These are phyloP conservation scores for Tetramorium alpestre DNA, from an alignment of 1,140 invertebrate genomes.

Conservation along the genomic window DNA sequence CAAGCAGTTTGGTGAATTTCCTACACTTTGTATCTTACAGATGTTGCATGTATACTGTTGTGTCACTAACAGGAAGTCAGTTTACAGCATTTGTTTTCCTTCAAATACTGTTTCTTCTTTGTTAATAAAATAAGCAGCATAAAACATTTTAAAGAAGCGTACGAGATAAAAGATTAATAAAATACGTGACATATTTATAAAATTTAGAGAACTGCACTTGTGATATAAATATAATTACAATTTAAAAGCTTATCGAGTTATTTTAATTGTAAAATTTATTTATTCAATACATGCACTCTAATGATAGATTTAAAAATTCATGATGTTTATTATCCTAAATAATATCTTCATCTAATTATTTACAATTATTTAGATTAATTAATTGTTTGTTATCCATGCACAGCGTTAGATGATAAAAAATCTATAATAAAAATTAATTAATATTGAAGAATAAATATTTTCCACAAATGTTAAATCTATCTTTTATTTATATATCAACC, in stretches of 20 bases:
- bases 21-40: background rate
- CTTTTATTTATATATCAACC: background rate
- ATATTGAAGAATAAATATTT: background rate
- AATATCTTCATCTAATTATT: background rate
- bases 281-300: background rate
- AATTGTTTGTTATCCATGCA: background rate
- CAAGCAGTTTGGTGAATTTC: constrained; percentile 9
- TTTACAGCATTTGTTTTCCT: background rate
- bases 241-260: background rate
- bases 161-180: background rate
- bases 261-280: background rate
- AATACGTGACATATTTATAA: background rate
- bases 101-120: background rate
- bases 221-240: background rate
- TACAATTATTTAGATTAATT: background rate
- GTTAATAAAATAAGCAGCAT: background rate
- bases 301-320: constrained; percentile 18
- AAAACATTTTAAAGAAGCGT: background rate
- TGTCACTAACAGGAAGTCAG: background rate
- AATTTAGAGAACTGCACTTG: background rate
- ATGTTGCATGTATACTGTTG: background rate
- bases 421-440: background rate
- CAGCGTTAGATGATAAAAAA: background rate
- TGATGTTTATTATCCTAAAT: background rate
- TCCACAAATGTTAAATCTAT: background rate